Percentiles rank a stretch among this genome's conserved stretches.
Conservation (phyloP, 2,113 vertebrate genomes). For the Oceanites oceanicus region DNA sequence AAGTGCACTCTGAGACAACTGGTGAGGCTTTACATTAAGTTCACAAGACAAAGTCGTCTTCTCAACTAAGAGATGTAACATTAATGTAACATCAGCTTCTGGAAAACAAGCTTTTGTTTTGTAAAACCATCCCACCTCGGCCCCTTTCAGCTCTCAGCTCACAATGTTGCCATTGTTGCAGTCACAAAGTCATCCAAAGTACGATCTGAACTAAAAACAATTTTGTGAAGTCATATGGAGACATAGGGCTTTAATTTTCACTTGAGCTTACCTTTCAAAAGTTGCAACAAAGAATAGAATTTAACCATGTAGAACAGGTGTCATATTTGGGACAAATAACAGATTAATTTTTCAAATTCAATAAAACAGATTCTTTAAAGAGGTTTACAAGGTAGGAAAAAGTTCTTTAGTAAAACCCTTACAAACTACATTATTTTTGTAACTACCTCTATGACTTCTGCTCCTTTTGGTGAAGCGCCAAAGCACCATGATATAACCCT, state of each 20-base stretch:
- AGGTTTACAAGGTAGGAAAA: neutral
- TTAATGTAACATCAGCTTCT: neutral
- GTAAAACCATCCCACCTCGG: neutral
- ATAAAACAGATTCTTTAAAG: neutral
- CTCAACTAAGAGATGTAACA: neutral
- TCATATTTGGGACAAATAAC: neutral
- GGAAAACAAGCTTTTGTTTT: neutral
- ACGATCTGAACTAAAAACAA: neutral
- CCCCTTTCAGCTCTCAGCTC: neutral
- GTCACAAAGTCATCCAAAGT: neutral
- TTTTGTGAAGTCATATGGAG: neutral
- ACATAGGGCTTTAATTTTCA: neutral
- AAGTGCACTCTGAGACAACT: neutral
- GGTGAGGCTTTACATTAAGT: neutral
- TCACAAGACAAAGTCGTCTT: neutral
- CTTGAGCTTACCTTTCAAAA: neutral
- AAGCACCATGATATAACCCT: neutral
- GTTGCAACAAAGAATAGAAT: neutral
- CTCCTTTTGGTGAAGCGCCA: neutral
- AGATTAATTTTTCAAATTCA: neutral
- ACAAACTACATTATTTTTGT: neutral
- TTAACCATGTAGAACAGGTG: neutral
- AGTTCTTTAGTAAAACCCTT: neutral
- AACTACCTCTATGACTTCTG: neutral
- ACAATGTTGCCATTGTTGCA: neutral